Evolutionary conservation across 2,113 vertebrate genomes (phyloP).

Genomic region (Cyprinodon tularosa): DNA sequence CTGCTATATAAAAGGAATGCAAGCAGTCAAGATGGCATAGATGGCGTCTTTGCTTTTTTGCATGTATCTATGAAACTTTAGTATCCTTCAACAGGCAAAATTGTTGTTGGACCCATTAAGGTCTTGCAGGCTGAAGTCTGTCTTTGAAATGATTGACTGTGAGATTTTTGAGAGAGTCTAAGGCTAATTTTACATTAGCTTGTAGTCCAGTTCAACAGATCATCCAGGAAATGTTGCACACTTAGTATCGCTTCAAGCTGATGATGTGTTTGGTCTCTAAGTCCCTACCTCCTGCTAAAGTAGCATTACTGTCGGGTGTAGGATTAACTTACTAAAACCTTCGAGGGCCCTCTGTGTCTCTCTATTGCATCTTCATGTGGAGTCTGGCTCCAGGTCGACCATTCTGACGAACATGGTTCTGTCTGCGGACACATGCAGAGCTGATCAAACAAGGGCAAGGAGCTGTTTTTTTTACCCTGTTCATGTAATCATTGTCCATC

Average conservation of each 20-base stretch:
- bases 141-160: conserved; percentile 2
- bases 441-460: conserved; percentile 2
- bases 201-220: conserved; percentile 43
- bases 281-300: conserved; percentile 66
- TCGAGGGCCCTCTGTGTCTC: conserved; percentile 19
- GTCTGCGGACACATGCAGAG: conserved; percentile 1
- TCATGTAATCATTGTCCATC: not conserved
- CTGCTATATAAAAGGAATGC: conserved; percentile 36
- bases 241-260: conserved; percentile 51
- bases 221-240: conserved; percentile 49
- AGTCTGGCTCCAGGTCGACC: conserved; percentile 37
- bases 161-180: conserved; percentile 2
- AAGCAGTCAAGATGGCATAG: conserved; percentile 31
- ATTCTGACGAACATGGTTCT: conserved; percentile 41
- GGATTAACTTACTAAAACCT: conserved; percentile 66
- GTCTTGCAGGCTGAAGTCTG: not conserved
- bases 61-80: conserved; percentile 12
- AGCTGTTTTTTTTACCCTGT: not conserved
- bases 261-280: conserved; percentile 67
- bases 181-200: conserved; percentile 42
- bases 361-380: conserved; percentile 27
- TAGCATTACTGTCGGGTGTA: conserved; percentile 60
- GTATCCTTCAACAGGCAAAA: conserved; percentile 1
- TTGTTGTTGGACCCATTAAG: not conserved
- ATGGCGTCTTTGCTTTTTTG: conserved; percentile 45